These are phyloP conservation scores for Lissonota sp. DNA, from an alignment of 2,888 invertebrate genomes.

Conservation along the genomic window DNA sequence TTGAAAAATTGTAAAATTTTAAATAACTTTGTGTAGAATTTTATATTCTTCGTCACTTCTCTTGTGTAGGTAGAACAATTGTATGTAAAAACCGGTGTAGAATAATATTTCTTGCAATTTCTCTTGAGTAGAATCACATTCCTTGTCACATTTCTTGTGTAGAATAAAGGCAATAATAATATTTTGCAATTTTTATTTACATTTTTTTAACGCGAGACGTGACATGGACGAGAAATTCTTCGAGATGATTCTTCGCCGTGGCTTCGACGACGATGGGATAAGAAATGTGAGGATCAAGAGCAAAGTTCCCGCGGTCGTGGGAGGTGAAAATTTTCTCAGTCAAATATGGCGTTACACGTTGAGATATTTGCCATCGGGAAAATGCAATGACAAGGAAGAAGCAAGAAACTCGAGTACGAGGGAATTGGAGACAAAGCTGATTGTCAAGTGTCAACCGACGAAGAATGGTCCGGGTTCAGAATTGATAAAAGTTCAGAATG, in stretches of 20 bases:
- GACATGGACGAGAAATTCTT: slow-evolving; percentile 42
- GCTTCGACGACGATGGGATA: slow-evolving; percentile 47
- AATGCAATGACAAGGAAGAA: neutral
- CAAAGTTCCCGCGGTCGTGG: slow-evolving; percentile 69
- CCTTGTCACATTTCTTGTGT: no score
- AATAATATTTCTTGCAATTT: no score
- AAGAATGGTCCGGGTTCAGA: slow-evolving; percentile 12
- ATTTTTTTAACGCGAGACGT: neutral
- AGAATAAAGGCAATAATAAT: no score
- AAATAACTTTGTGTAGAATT: no score
- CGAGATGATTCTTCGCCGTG: slow-evolving; percentile 43
- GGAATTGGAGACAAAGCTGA: slow-evolving; percentile 49
- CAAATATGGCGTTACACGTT: slow-evolving; percentile 52
- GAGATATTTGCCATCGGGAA: slow-evolving; percentile 41
- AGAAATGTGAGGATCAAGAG: slow-evolving; percentile 58
- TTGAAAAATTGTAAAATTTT: no score
- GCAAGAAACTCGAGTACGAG: neutral
- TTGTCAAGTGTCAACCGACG: slow-evolving; percentile 62
- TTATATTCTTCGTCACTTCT: no score
- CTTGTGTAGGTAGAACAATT: no score
- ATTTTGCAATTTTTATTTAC: no score
- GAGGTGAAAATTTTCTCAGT: slow-evolving; percentile 62
- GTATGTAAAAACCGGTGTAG: no score
- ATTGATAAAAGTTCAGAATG: slow-evolving; percentile 59
- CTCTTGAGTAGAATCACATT: no score